These are phyloP conservation scores for Montipora cactus DNA, from an alignment of 64 coral and sea anemone species.

Conservation along the genomic window DNA sequence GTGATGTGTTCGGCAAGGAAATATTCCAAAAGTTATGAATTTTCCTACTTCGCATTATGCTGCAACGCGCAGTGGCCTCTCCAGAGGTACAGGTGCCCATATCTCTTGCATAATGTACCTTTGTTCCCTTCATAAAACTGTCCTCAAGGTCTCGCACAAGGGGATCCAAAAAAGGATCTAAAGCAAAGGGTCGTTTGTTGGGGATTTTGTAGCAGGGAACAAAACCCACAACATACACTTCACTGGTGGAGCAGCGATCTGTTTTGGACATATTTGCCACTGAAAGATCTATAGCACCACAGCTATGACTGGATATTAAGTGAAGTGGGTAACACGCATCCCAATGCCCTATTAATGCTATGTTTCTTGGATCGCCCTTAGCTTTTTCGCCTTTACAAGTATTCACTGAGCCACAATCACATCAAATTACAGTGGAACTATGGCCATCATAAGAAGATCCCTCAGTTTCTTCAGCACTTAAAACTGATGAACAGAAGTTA, in stretches of 20 bases:
- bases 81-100: too few relatives aligned
- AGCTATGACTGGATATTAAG: not conserved
- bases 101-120: too few relatives aligned
- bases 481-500: not conserved
- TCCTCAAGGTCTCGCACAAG: too few relatives aligned
- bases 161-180: constrained; percentile 54
- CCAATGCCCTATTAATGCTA: constrained; percentile 59
- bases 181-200: constrained; percentile 22
- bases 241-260: not conserved
- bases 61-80: too few relatives aligned
- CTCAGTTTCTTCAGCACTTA: too few relatives aligned
- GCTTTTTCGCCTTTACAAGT: not conserved
- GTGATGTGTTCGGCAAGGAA: not conserved
- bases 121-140: too few relatives aligned
- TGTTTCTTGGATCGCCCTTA: constrained; percentile 14
- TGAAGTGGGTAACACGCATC: constrained; percentile 57
- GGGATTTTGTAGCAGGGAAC: constrained; percentile 2
- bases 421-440: not conserved
- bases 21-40: constrained; percentile 19
- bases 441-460: too few relatives aligned
- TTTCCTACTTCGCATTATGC: constrained; percentile 26
- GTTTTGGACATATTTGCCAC: constrained; percentile 33
- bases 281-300: constrained; percentile 39
- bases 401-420: not conserved
- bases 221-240: constrained; percentile 61